Percentiles rank a stretch among this genome's conserved stretches.
Evolutionary conservation across 2,888 invertebrate species (phyloP).

Genomic region (Andrena marginata): DNA sequence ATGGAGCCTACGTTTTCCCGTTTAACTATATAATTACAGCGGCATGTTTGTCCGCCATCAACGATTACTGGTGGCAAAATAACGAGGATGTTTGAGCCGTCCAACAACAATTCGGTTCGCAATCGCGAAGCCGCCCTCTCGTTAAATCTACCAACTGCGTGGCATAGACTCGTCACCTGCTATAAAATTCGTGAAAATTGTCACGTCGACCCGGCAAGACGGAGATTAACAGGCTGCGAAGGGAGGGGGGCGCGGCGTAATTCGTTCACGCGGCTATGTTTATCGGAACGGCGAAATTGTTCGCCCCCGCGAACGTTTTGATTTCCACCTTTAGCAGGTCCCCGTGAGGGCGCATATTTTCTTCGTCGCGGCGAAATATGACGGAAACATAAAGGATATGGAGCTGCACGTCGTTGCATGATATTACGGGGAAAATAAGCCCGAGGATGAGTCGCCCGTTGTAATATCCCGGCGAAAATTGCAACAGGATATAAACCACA

Average conservation of each 20-base stretch:
- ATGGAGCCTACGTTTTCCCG: not conserved
- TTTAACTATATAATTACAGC: slow-evolving; percentile 53
- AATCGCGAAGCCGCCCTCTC: not conserved
- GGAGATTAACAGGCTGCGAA: not conserved
- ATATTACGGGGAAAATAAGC: slow-evolving; percentile 39
- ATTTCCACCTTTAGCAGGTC: not conserved
- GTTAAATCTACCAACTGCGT: slow-evolving; percentile 1
- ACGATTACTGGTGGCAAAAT: slow-evolving; percentile 38
- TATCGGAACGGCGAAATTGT: slow-evolving; percentile 7
- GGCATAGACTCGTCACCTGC: not conserved
- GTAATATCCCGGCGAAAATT: slow-evolving; percentile 31
- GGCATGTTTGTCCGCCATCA: slow-evolving; percentile 15
- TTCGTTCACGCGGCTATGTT: not conserved
- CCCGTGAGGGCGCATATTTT: slow-evolving; percentile 22
- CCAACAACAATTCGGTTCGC: not conserved
- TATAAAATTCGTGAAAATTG: slow-evolving; percentile 18
- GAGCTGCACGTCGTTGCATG: slow-evolving; percentile 6
- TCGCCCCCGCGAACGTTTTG: not conserved
- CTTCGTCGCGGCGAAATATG: slow-evolving; percentile 20
- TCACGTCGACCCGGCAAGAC: not conserved
- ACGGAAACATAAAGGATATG: slow-evolving; percentile 36
- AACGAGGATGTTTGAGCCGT: slow-evolving; percentile 19
- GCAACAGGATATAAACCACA: not conserved
- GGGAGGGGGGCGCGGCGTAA: not conserved
- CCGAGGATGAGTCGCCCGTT: slow-evolving; percentile 5